Conservation (phyloP, 2,797 vertebrate genomes). For the Coluber constrictor region DNA sequence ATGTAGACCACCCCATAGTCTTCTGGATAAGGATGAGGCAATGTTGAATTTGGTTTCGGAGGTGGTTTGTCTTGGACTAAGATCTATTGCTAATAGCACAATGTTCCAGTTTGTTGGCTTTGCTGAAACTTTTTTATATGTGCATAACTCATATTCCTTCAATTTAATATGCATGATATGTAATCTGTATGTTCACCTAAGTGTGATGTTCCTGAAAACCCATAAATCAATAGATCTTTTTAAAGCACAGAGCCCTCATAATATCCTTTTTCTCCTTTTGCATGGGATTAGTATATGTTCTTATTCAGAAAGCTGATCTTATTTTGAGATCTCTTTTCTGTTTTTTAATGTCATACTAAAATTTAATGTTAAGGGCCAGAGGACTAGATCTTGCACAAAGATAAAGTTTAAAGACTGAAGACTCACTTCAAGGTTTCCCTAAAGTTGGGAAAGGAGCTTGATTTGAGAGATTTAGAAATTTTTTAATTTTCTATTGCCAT, state of each 20-base stretch:
- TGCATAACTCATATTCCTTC: not conserved
- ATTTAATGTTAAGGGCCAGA: not conserved
- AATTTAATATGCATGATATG: not conserved
- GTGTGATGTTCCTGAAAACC: not conserved
- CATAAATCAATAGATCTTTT: not conserved
- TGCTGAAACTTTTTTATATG: not conserved
- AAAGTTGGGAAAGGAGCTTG: not conserved
- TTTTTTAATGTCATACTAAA: not conserved
- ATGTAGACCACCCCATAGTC: not conserved
- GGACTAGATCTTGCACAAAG: not conserved
- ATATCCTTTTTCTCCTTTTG: not conserved
- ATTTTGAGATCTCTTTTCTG: not conserved
- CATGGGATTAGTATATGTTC: not conserved
- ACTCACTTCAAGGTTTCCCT: not conserved
- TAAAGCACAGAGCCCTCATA: not conserved
- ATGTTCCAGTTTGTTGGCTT: not conserved
- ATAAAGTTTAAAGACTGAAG: not conserved
- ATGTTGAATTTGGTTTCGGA: not conserved
- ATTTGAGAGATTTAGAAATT: not conserved
- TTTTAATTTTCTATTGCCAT: not conserved
- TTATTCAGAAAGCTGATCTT: not conserved
- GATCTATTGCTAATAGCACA: not conserved
- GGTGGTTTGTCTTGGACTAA: not conserved
- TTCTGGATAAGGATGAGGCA: not conserved
- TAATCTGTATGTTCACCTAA: not conserved